Evolutionary conservation across 2,797 vertebrate genomes (phyloP).

Genomic region (Siniperca scherzeri): DNA sequence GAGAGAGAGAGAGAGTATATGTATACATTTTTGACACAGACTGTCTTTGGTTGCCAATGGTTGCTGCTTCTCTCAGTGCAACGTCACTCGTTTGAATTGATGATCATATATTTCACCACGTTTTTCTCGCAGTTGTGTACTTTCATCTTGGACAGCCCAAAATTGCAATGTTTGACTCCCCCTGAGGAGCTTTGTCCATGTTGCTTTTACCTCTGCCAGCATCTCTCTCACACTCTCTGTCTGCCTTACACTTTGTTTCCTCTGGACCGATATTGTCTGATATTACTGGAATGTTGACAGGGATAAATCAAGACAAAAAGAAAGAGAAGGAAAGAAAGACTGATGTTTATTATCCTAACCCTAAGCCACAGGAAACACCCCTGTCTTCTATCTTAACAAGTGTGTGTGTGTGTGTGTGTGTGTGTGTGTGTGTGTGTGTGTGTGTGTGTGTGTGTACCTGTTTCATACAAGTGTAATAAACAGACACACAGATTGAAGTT

Average conservation of each 20-base stretch:
- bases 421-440: not conserved
- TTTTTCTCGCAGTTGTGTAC: not conserved
- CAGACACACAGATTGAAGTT: not conserved
- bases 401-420: constrained; percentile 1
- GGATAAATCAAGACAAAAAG: not conserved
- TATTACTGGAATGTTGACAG: constrained; percentile 15
- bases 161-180: not conserved
- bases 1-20: no score
- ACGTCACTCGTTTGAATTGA: not conserved
- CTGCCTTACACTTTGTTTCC: constrained; percentile 9
- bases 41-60: not conserved
- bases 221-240: not conserved
- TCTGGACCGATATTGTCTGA: constrained; percentile 1
- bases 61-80: not conserved
- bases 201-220: constrained; percentile 22
- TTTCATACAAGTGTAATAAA: not conserved
- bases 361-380: not conserved
- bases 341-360: not conserved
- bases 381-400: not conserved
- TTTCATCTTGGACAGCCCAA: not conserved
- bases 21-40: not conserved
- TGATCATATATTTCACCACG: not conserved
- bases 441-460: constrained; percentile 2
- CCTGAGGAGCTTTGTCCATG: not conserved
- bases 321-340: not conserved